Percentiles rank a stretch among this genome's conserved stretches.
These are phyloP conservation scores for Nothocercus julius DNA, from an alignment of 2,113 vertebrate genomes.

Conservation along the genomic window DNA sequence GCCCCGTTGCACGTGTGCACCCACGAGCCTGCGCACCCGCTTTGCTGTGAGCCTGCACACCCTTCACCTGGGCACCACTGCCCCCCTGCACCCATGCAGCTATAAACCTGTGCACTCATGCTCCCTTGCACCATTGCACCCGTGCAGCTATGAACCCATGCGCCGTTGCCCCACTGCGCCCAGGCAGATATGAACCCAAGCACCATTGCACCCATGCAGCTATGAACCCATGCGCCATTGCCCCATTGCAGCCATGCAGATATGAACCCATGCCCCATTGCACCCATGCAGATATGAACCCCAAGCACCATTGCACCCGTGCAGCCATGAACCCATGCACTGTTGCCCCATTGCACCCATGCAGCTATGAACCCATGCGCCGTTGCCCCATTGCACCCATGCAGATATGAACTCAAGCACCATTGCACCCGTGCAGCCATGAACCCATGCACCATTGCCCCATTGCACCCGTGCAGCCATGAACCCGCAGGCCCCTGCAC, in stretches of 20 bases:
- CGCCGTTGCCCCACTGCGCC: not conserved
- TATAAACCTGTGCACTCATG: too few relatives aligned
- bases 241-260: accelerated
- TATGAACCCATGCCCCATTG: not conserved
- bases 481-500: accelerated
- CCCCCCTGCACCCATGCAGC: too few relatives aligned
- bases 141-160: not conserved
- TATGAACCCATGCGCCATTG: not conserved
- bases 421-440: too few relatives aligned
- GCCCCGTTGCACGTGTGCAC: too few relatives aligned
- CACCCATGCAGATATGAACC: not conserved
- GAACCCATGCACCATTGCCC: not conserved
- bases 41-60: too few relatives aligned
- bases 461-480: accelerated
- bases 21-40: too few relatives aligned
- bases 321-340: not conserved
- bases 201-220: accelerated
- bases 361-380: accelerated
- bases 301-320: accelerated
- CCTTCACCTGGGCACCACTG: too few relatives aligned
- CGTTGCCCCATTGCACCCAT: accelerated
- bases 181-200: not conserved
- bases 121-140: not conserved
- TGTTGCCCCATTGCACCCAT: accelerated
- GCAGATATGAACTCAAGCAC: too few relatives aligned